phyloP scores from a whole-genome alignment of 2,113 vertebrate species.

The Centrocercus urophasianus region DNA sequence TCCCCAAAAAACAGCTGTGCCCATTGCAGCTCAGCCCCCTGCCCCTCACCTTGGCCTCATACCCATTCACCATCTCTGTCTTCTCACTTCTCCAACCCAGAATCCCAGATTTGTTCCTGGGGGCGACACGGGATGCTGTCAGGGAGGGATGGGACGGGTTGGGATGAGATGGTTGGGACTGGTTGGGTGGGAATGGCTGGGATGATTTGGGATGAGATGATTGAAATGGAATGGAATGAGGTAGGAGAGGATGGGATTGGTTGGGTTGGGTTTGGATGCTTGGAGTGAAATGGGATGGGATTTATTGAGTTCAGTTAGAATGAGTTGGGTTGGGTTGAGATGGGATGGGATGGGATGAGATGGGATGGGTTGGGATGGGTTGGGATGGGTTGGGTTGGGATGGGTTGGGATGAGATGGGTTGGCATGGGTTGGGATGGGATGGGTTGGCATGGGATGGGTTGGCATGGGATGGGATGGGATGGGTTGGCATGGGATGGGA shows the following conservation, averaged over 20 bases:
- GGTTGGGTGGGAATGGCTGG: too few relatives aligned
- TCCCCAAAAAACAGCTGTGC: accelerated
- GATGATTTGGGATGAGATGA: not conserved
- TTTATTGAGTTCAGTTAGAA: not conserved
- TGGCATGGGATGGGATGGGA: not conserved
- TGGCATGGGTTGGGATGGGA: not conserved
- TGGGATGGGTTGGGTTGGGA: not conserved
- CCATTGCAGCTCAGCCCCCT: accelerated
- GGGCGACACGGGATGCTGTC: not conserved
- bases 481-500: not conserved
- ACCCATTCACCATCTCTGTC: conserved; percentile 94
- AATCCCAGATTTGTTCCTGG: conserved; percentile 96
- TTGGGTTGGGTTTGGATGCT: not conserved
- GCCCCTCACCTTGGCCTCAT: conserved; percentile 92
- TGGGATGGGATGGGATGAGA: too few relatives aligned
- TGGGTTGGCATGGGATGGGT: not conserved
- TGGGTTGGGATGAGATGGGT: not conserved
- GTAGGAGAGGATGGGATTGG: not conserved
- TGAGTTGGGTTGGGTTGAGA: not conserved
- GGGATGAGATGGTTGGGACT: not conserved
- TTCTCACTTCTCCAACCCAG: conserved; percentile 98
- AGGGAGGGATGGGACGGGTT: not conserved
- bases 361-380: not conserved
- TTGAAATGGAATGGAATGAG: too few relatives aligned
- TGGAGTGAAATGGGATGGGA: not conserved